Base-by-base conservation (phyloP, 2,888 invertebrate species). In the Pegoplata infirma region DNA sequence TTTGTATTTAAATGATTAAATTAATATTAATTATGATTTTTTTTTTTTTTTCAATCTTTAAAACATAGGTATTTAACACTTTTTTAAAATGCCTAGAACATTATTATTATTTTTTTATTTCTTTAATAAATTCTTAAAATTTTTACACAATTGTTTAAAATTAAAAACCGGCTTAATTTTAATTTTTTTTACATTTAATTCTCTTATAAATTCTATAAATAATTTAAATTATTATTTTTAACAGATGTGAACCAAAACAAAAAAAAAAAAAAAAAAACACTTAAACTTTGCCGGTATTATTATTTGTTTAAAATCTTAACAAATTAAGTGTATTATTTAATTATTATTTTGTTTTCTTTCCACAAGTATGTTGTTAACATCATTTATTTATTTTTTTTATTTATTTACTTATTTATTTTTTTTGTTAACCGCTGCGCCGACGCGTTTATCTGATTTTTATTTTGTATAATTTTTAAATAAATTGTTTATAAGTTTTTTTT, bases 271-370 rank as follows among this genome's bases (percentile, higher is more conserved):
- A n/a, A n/a, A n/a, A 25, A 16, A 21, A 28, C 44, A 66, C 66
- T 74, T 66, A 46, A 73, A 53, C 58, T 44, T 73, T 59, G 73
- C 40, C 58, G 25, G 23, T 58, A 8, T 16, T 10, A 17, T 23
- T 64, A 25, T 32, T 63, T 72, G 47, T 58, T 49, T 16, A 64
- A 64, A n/a, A n/a, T 28, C n/a, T 64, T 49, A 55, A 49, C 49
- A 55, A 28, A 16, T 5, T 55, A 32, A 56, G 63, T 63, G 53
- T 36, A 14, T 49, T 64, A 56, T 58, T 73, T 25, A 49, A 14
- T 56, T 14, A 10, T 59, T 49, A 32, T 10, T 59, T 53, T 53
- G 6, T 16, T 53, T 5, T n/a, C n/a, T 61, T 36, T 51, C 14
- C 17, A 49, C 8, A 32, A 36, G 14, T 44, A 59, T 61, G 14